A percentile compares a stretch with the other conserved stretches of the same genome.
Conservation (phyloP, 2,113 vertebrate species). For the Oreochromis aureus region DNA sequence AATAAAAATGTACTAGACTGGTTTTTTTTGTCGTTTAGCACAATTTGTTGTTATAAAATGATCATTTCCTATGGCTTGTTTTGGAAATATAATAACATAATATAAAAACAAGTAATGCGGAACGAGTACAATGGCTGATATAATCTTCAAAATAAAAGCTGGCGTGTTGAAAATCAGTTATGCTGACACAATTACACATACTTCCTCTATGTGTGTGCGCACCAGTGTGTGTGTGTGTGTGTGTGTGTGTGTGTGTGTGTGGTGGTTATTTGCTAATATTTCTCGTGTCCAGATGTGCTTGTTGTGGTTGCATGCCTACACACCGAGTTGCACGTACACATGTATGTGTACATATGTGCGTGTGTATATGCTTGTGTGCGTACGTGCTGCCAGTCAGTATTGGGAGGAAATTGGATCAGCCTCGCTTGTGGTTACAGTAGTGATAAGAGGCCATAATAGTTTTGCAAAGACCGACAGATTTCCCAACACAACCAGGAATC, state of each 20-base stretch:
- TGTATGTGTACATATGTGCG: not conserved
- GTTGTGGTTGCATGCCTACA: not conserved
- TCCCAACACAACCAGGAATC: not conserved
- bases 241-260: fast-evolving
- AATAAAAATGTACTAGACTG: not conserved
- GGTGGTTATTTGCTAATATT: not conserved
- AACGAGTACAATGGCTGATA: not conserved
- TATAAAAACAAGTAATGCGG: not conserved
- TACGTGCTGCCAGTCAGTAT: not conserved
- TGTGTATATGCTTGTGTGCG: not conserved
- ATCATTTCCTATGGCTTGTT: not conserved
- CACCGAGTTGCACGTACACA: not conserved
- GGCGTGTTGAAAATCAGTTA: fast-evolving
- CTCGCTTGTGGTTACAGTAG: not conserved
- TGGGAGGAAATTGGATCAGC: not conserved
- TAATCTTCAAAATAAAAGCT: not conserved
- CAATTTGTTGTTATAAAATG: not conserved
- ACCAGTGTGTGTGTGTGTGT: not conserved
- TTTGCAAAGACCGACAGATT: not conserved
- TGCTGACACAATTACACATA: not conserved
- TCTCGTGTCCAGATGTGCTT: not conserved
- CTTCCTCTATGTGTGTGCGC: not conserved
- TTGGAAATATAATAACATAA: not conserved
- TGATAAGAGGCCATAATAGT: not conserved
- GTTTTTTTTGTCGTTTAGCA: not conserved